phyloP scores from a whole-genome alignment of 2,888 invertebrate genomes.

The Hololepta plana region DNA sequence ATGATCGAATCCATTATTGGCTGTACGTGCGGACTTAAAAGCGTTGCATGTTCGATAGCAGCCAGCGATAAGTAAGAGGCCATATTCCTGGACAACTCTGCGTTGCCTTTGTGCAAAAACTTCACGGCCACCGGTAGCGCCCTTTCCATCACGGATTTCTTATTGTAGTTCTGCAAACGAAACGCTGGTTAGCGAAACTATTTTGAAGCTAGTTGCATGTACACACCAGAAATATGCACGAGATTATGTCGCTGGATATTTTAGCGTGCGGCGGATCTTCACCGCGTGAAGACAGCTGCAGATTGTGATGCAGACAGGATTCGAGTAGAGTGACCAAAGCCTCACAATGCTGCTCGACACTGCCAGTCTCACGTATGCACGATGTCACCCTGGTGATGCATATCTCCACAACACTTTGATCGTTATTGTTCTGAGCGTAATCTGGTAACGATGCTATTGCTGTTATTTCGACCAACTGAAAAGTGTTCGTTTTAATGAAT shows the following conservation, averaged over 20 bases:
- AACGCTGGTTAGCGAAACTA: slow-evolving; percentile 9
- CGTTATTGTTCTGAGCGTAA: slow-evolving; percentile 73
- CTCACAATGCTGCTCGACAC: slow-evolving; percentile 70
- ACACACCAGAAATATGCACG: slow-evolving; percentile 89
- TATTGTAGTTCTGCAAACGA: slow-evolving; percentile 43
- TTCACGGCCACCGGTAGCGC: slow-evolving; percentile 83
- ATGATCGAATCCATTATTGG: slow-evolving; percentile 83
- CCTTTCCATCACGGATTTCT: slow-evolving; percentile 57
- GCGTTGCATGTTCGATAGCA: slow-evolving; percentile 74
- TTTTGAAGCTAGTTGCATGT: too few relatives aligned
- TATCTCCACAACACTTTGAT: slow-evolving; percentile 90
- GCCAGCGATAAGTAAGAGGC: slow-evolving; percentile 84
- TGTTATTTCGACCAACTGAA: slow-evolving; percentile 51
- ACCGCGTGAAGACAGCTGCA: slow-evolving; percentile 58
- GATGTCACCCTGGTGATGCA: slow-evolving; percentile 82
- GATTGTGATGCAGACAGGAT: slow-evolving; percentile 75
- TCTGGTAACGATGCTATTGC: slow-evolving; percentile 68
- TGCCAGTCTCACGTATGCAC: slow-evolving; percentile 76
- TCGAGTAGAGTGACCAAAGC: slow-evolving; percentile 70
- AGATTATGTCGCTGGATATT: slow-evolving; percentile 87
- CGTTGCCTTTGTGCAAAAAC: slow-evolving; percentile 78
- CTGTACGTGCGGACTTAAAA: slow-evolving; percentile 73
- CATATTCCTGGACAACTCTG: slow-evolving; percentile 75
- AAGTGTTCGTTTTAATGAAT: slow-evolving; percentile 12
- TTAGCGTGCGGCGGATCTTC: slow-evolving; percentile 93